A percentile compares a stretch with the other conserved stretches of the same genome.
Conservation (phyloP, 2,113 vertebrate genomes). For the Dipodomys merriami region DNA sequence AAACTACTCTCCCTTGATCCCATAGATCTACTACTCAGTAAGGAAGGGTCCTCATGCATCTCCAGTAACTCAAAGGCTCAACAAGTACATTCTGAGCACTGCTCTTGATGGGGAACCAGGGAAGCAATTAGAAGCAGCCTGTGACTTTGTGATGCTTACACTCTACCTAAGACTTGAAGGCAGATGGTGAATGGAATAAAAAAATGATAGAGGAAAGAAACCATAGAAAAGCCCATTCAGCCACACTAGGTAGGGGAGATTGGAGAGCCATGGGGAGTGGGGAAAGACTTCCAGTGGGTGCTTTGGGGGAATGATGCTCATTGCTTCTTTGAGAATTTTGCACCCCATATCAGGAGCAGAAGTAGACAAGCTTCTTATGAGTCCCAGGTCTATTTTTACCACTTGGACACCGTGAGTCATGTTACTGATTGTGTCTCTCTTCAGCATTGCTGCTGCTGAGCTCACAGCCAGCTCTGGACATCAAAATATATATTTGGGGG, state of each 20-base stretch:
- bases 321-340: slow-evolving; percentile 20
- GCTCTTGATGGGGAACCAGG: not conserved
- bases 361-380: slow-evolving; percentile 40
- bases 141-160: not conserved
- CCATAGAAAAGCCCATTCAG: not conserved
- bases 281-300: not conserved
- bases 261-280: not conserved
- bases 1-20: not conserved
- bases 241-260: not conserved
- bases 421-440: slow-evolving; percentile 42
- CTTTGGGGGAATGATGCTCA: not conserved
- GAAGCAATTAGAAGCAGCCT: not conserved
- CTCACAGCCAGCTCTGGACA: slow-evolving; percentile 17
- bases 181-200: not conserved
- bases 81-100: not conserved
- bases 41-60: not conserved
- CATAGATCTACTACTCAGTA: not conserved
- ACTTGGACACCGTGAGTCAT: slow-evolving; percentile 67
- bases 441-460: slow-evolving; percentile 33
- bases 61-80: not conserved
- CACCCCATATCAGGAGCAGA: not conserved
- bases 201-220: not conserved
- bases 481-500: not conserved
- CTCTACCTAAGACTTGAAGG: not conserved
- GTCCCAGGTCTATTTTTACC: slow-evolving; percentile 68